Conservation (phyloP, 1,140 invertebrate species). For the Pomacea maculata region DNA sequence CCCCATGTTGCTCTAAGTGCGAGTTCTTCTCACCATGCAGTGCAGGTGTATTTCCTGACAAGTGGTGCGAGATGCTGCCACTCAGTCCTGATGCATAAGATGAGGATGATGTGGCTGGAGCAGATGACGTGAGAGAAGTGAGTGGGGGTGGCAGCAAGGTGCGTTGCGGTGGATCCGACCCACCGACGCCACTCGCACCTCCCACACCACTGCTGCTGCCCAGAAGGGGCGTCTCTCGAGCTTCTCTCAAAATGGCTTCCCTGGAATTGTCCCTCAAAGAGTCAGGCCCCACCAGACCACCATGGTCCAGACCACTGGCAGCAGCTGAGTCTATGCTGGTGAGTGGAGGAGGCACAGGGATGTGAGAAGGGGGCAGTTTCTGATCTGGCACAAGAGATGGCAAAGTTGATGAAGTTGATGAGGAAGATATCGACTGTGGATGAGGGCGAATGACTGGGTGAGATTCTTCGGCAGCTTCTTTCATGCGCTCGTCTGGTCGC, state of each 20-base stretch:
- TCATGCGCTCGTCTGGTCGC: neutral
- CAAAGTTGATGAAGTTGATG: conserved; percentile 11
- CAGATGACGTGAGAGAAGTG: conserved; percentile 12
- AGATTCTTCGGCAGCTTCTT: conserved; percentile 12
- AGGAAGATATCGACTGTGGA: conserved; percentile 17
- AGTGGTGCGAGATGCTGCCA: conserved; percentile 64
- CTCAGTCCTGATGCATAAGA: conserved; percentile 24
- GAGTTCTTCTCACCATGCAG: neutral
- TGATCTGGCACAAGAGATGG: conserved; percentile 11
- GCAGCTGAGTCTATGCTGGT: conserved; percentile 24
- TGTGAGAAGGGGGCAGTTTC: conserved; percentile 21
- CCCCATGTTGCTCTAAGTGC: neutral
- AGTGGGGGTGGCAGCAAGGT: conserved; percentile 12
- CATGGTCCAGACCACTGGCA: neutral
- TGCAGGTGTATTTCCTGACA: conserved; percentile 67
- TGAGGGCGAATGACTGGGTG: conserved; percentile 23
- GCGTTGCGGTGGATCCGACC: neutral
- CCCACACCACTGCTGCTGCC: neutral
- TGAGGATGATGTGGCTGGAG: conserved; percentile 27
- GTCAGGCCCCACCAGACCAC: conserved; percentile 5
- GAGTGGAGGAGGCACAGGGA: conserved; percentile 26
- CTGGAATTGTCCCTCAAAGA: conserved; percentile 19
- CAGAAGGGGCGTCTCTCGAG: conserved; percentile 27
- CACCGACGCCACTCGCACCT: neutral
- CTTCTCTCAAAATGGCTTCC: conserved; percentile 23